Evolutionary conservation across 2,113 vertebrate species (phyloP).

Genomic region (Colossoma macropomum): DNA sequence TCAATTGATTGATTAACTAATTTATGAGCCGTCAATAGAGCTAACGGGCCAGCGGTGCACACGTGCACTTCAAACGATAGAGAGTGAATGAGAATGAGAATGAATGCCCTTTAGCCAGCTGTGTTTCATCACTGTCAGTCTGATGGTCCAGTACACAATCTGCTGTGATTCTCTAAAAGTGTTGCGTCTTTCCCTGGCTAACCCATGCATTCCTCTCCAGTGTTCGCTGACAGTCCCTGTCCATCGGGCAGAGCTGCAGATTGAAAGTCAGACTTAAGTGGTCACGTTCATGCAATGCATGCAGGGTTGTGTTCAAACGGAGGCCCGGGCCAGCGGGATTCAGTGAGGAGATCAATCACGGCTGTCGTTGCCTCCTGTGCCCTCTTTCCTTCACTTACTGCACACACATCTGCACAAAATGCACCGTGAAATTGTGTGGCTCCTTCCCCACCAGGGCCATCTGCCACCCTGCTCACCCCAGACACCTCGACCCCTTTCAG

Average conservation of each 20-base stretch:
- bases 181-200: not conserved
- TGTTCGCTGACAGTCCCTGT: not conserved
- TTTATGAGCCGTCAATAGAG: conserved; percentile 44
- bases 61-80: conserved; percentile 34
- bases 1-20: conserved; percentile 59
- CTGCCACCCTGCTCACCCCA: conserved; percentile 77
- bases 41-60: conserved; percentile 14
- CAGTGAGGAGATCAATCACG: conserved; percentile 54
- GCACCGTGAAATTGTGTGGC: conserved; percentile 92
- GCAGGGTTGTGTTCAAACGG: conserved; percentile 14
- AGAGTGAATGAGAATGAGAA: conserved; percentile 12
- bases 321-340: not conserved
- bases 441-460: conserved; percentile 82
- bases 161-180: not conserved
- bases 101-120: conserved; percentile 17
- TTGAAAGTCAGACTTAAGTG: conserved; percentile 19
- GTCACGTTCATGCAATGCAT: not conserved
- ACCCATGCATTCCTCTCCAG: not conserved
- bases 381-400: conserved; percentile 56
- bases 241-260: not conserved
- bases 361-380: conserved; percentile 54
- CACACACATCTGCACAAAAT: conserved; percentile 91
- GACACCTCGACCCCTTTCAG: conserved; percentile 36
- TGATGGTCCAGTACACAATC: not conserved
- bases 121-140: conserved; percentile 45